Evolutionary conservation across 2,797 vertebrate genomes (phyloP).

Genomic region (Spinus olivaceus): DNA sequence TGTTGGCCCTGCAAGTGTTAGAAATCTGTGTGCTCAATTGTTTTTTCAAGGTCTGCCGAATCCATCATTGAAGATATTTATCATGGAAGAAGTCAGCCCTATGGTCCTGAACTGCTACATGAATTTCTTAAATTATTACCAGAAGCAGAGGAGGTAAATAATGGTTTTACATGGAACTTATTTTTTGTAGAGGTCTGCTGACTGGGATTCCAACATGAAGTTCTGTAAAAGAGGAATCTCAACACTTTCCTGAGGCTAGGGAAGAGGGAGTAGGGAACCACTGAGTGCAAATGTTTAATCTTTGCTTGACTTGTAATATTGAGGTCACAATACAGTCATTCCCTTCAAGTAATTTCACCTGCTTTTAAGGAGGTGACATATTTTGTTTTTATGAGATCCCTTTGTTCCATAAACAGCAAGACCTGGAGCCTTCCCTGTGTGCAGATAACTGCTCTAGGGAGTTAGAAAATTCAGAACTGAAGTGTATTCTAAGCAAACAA

Average conservation of each 20-base stretch:
- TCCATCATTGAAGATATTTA: constrained; percentile 93
- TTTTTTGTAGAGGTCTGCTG: background rate
- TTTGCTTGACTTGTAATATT: background rate
- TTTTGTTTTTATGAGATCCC: background rate
- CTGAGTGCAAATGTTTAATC: background rate
- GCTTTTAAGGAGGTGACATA: background rate
- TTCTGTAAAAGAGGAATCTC: background rate
- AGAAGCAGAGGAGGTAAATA: constrained; percentile 90
- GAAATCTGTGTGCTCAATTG: constrained; percentile 32
- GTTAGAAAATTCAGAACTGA: background rate
- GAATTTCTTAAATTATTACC: constrained; percentile 95
- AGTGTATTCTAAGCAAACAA: background rate
- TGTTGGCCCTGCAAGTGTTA: background rate
- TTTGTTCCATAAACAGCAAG: background rate
- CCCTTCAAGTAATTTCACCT: background rate
- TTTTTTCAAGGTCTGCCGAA: constrained; percentile 84
- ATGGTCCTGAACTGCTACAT: constrained; percentile 86
- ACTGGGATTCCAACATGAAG: background rate
- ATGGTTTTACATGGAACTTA: background rate
- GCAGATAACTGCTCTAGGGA: background rate
- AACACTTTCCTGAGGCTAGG: background rate
- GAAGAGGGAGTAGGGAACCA: background rate
- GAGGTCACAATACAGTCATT: background rate
- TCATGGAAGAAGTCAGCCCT: constrained; percentile 84
- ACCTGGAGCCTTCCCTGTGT: background rate